Base-by-base conservation (phyloP, 2,888 invertebrate genomes). In the Eutolmus rufibarbis region DNA sequence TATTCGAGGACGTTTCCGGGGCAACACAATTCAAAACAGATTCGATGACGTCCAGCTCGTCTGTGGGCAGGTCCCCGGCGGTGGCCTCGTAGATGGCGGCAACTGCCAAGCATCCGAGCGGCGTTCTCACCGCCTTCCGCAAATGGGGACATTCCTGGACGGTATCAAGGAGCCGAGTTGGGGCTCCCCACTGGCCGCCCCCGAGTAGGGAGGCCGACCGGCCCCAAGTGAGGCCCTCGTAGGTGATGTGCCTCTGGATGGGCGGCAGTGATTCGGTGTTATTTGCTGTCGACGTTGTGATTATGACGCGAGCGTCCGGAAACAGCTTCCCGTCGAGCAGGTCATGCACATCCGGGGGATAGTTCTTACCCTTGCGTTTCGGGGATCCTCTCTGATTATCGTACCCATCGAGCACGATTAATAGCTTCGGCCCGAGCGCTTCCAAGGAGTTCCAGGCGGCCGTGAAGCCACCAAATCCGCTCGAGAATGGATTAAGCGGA, bases 401-500 rank as follows among this genome's bases (percentile, higher is more conserved):
- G 90, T 94, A 93, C 0, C 94, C 94, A 89, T 94, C 94, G 56
- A 94, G 91, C 31, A 94, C 92, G 89, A 94, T 93, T 14, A 94
- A 91, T 31, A 94, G 91, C 40, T 93, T 92, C 51, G 93, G 93
- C 86, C 93, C 93, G 85, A 94, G 91, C 0, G 93, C 90, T 77
- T 93, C 92, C 74, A 93, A 89, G 4, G 93, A 92, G 78, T 92
- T 92, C 93, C 93, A 93, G 9, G 93, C 92, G 57, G 93, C 91
- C 5, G 91, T 90, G 56, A 93, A 92, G 31, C 91, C 91, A 79
- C 90, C 90, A 79, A 90, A 90, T 77, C 90, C 90, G 87, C 89
- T 90, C 7, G 90, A 88, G 87, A 91, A 91, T n/a, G 91, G 91
- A 89, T 90, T 91, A 8, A 90, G 87, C 3, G 91, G 90, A 31